Base-by-base conservation (phyloP, 2,797 vertebrate genomes). In the Geotrypetes seraphini region DNA sequence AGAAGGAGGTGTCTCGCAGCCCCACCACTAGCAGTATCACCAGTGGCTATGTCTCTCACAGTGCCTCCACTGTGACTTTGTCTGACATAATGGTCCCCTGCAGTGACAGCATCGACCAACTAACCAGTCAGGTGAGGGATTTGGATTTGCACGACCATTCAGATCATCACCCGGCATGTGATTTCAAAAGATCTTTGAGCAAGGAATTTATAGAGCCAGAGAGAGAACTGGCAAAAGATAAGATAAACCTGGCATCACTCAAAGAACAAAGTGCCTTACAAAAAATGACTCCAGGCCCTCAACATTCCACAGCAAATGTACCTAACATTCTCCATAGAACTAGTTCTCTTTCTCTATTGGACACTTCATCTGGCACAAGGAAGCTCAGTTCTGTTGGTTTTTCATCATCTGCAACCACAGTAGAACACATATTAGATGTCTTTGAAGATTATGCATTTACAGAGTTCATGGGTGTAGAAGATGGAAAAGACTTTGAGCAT, bases 11-110 rank as follows among this genome's bases (percentile, higher is more conserved):
- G 27, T 78, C 92, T 23, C 88, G 88, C 20, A 97, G 95, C 69
- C 94, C 95, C 23, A 96, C 94, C 2, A 78, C 84, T 57, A 99
- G 95, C 85, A 99, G 91, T 46, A 90, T 94, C 55, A 98, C 95
- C 19, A 97, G 94, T 25, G 95, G 95, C 47, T 99, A 99, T 71
- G 91, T 97, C 47, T 99, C 94, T 39, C 91, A 99, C 74, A 97
- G 95, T 77, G 90, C 90, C 78, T 99, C 95, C 46, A 88, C 87
- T 0, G 89, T 86, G 31, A 99, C 95, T 1, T 81, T 99, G 33
- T 99, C 94, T 2, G 95, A 97, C 65, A 71, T 92, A 69, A 72
- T 74, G 27, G 88, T 93, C 66, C 83, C 87, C 20, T 74, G 75
- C 53, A 95, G 91, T 15, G 92, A 96, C 55, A 96, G 89, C 69